A percentile compares a stretch with the other conserved stretches of the same genome.
Evolutionary conservation across 2,797 vertebrate genomes (phyloP).

Genomic region (Thalassophryne amazonica): DNA sequence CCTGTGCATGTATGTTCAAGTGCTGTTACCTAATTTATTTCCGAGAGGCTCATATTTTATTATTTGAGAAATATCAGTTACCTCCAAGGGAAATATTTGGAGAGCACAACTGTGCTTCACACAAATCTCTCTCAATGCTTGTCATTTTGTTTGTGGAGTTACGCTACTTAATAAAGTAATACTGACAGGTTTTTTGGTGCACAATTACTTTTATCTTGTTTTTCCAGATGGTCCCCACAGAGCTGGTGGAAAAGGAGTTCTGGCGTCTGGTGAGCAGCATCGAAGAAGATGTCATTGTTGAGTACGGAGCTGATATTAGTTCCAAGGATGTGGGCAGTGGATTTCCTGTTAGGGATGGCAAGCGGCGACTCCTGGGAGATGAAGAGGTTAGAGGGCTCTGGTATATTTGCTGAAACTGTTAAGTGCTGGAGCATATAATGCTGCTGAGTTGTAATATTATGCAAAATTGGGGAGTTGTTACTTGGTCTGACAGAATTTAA

Average conservation of each 20-base stretch:
- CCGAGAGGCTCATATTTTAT: too few relatives aligned
- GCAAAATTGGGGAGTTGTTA: too few relatives aligned
- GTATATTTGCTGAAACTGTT: not conserved
- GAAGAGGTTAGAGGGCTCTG: conserved; percentile 83
- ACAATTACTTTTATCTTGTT: not conserved
- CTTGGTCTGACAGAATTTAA: too few relatives aligned
- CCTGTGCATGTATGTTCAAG: conserved; percentile 87
- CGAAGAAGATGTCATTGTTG: conserved; percentile 97
- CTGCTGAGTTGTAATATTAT: too few relatives aligned
- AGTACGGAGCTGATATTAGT: conserved; percentile 97
- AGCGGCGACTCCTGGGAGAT: conserved; percentile 88
- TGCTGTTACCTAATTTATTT: too few relatives aligned
- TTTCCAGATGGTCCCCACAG: conserved; percentile 95
- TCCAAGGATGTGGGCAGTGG: conserved; percentile 98
- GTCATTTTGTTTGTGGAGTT: too few relatives aligned
- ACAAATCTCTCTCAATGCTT: too few relatives aligned
- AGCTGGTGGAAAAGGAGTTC: conserved; percentile 98
- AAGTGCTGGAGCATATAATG: too few relatives aligned
- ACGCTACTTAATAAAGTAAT: too few relatives aligned
- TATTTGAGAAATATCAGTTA: not conserved
- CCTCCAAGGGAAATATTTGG: too few relatives aligned
- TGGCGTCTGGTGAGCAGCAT: conserved; percentile 98
- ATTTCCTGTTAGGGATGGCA: conserved; percentile 90
- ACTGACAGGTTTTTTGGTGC: not conserved
- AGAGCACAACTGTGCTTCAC: too few relatives aligned